A percentile compares a stretch with the other conserved stretches of the same genome.
Conservation (phyloP, 2,888 invertebrate genomes). For the Anoplius nigerrimus region DNA sequence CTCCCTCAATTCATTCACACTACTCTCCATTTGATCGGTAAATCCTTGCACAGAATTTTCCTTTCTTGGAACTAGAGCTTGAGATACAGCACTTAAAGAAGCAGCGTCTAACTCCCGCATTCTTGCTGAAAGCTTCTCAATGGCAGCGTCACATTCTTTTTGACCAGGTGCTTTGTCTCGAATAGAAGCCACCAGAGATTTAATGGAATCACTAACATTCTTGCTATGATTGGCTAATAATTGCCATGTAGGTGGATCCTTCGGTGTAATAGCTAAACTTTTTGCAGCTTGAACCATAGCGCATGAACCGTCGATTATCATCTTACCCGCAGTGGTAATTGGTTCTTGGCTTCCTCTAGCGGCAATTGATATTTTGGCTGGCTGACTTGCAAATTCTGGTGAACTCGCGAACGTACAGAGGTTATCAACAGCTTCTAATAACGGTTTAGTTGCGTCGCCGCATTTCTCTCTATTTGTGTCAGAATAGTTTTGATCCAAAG, state of each 20-base stretch:
- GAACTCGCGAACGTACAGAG: constrained; percentile 92
- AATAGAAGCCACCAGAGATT: constrained; percentile 93
- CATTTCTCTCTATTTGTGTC: constrained; percentile 85
- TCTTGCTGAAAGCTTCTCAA: constrained; percentile 85
- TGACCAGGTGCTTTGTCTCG: constrained; percentile 98
- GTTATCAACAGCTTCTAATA: constrained; percentile 93
- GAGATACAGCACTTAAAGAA: constrained; percentile 90
- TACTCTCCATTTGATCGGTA: constrained; percentile 87
- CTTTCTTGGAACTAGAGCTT: constrained; percentile 82
- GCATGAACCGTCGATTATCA: constrained; percentile 89
- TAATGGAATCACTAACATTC: constrained; percentile 97
- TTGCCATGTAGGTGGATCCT: constrained; percentile 96
- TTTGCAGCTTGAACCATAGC: constrained; percentile 94
- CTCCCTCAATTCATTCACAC: constrained; percentile 88
- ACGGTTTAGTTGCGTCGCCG: constrained; percentile 86
- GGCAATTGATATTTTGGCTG: constrained; percentile 91
- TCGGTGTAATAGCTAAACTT: constrained; percentile 90
- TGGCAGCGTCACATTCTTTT: constrained; percentile 91
- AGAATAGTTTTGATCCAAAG: constrained; percentile 88
- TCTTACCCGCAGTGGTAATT: constrained; percentile 87
- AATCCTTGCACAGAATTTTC: constrained; percentile 86
- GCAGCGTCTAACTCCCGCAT: constrained; percentile 91
- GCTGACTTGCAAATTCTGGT: constrained; percentile 94
- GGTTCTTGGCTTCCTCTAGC: constrained; percentile 91
- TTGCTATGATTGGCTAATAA: constrained; percentile 95